Percentiles rank a stretch among this genome's conserved stretches.
These are phyloP conservation scores for Conus betulinus DNA, from an alignment of 1,140 invertebrate species.

Conservation along the genomic window DNA sequence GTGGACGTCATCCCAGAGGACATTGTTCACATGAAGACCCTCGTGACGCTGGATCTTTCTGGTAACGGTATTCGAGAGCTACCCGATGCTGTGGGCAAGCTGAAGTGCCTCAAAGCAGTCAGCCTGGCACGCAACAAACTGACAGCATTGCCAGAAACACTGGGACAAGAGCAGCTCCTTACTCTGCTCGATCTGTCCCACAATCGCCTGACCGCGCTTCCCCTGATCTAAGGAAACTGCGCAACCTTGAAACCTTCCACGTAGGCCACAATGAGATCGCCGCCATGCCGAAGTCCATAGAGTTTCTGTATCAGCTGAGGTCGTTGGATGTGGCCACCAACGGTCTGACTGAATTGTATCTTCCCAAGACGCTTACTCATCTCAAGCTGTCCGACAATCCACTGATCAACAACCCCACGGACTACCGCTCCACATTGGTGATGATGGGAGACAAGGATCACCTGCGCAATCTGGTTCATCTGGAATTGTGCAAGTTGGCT, in stretches of 20 bases:
- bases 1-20: slow-evolving; percentile 69
- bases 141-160: slow-evolving; percentile 55
- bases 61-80: slow-evolving; percentile 68
- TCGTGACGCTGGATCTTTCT: slow-evolving; percentile 66
- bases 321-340: slow-evolving; percentile 66
- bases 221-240: slow-evolving; percentile 66
- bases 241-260: slow-evolving; percentile 68
- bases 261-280: slow-evolving; percentile 68
- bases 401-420: slow-evolving; percentile 61
- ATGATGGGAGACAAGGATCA: slow-evolving; percentile 70
- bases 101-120: slow-evolving; percentile 67
- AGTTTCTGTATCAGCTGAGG: slow-evolving; percentile 63
- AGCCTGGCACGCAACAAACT: slow-evolving; percentile 67
- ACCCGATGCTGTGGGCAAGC: slow-evolving; percentile 65
- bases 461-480: slow-evolving; percentile 60
- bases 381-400: slow-evolving; percentile 70
- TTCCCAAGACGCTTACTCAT: slow-evolving; percentile 66
- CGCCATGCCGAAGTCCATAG: slow-evolving; percentile 67
- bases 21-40: slow-evolving; percentile 65
- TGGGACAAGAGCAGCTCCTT: slow-evolving; percentile 66
- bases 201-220: slow-evolving; percentile 63
- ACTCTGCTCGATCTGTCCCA: slow-evolving; percentile 66
- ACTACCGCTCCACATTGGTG: slow-evolving; percentile 62
- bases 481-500: slow-evolving; percentile 64
- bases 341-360: slow-evolving; percentile 63